Evolutionary conservation across 2,797 vertebrate species (phyloP).

Genomic region (Acomys russatus): DNA sequence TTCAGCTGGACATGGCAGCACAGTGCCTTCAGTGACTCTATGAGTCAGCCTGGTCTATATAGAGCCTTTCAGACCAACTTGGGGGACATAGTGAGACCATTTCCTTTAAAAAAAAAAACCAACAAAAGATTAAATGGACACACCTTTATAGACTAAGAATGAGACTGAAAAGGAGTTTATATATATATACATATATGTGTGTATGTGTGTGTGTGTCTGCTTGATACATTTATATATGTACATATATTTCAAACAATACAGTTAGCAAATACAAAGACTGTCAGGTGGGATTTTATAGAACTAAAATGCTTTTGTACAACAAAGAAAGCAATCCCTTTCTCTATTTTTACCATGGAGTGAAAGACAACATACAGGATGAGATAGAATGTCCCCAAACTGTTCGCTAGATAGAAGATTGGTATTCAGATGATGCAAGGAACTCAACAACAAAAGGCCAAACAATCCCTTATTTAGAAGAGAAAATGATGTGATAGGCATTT

Average conservation of each 20-base stretch:
- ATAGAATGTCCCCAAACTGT: not conserved
- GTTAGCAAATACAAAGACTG: not conserved
- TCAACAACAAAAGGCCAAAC: not conserved
- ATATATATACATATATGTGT: not conserved
- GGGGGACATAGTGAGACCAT: not conserved
- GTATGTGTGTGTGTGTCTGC: too few relatives aligned
- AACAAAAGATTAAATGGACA: not conserved
- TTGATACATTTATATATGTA: not conserved
- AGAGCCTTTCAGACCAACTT: not conserved
- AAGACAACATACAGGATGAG: not conserved
- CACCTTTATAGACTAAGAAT: not conserved
- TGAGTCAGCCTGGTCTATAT: not conserved
- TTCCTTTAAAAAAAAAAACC: not conserved
- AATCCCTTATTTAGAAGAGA: not conserved
- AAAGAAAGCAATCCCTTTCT: not conserved
- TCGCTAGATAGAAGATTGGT: not conserved
- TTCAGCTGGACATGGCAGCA: not conserved
- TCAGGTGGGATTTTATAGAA: not conserved
- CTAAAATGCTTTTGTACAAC: not conserved
- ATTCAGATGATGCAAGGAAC: not conserved
- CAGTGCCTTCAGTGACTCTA: too few relatives aligned
- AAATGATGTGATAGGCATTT: not conserved
- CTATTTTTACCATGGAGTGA: not conserved
- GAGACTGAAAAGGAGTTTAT: not conserved
- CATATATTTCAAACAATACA: not conserved